Conservation (phyloP, 1,140 invertebrate genomes). For the Nautilus pompilius region DNA sequence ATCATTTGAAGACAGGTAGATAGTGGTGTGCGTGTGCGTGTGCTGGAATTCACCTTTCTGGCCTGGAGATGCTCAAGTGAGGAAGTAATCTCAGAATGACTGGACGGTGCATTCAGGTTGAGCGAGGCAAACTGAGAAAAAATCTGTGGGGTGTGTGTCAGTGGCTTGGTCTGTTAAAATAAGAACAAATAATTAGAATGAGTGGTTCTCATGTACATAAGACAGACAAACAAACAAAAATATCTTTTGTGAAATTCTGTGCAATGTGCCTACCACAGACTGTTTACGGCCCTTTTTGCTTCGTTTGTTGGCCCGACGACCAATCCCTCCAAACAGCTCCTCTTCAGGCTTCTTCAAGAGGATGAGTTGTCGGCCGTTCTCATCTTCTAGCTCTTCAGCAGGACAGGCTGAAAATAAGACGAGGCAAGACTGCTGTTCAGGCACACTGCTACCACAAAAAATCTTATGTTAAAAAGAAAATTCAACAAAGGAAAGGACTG, state of each 20-base stretch:
- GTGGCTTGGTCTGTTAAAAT: slow-evolving; percentile 36
- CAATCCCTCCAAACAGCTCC: slow-evolving; percentile 8
- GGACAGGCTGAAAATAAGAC: slow-evolving; percentile 18
- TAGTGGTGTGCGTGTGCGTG: neutral
- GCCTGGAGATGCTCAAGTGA: slow-evolving; percentile 39
- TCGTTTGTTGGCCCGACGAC: slow-evolving; percentile 15
- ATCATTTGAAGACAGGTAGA: neutral
- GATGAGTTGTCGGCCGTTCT: slow-evolving; percentile 30
- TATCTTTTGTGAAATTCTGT: neutral
- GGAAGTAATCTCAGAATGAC: slow-evolving; percentile 33
- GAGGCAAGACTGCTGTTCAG: neutral
- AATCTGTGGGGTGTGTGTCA: slow-evolving; percentile 48
- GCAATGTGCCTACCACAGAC: slow-evolving; percentile 14
- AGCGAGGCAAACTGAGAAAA: slow-evolving; percentile 44
- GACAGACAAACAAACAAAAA: neutral
- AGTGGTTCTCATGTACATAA: neutral
- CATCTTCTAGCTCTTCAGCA: slow-evolving; percentile 33
- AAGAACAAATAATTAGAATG: neutral
- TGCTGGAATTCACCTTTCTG: slow-evolving; percentile 40
- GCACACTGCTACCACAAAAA: neutral
- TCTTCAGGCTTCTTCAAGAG: slow-evolving; percentile 39
- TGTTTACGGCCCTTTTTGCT: slow-evolving; percentile 29
- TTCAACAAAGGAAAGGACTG: neutral
- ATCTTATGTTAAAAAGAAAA: neutral
- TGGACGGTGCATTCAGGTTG: slow-evolving; percentile 39